phyloP scores from a whole-genome alignment of 2,888 invertebrate species.

The Atrina japonica region DNA sequence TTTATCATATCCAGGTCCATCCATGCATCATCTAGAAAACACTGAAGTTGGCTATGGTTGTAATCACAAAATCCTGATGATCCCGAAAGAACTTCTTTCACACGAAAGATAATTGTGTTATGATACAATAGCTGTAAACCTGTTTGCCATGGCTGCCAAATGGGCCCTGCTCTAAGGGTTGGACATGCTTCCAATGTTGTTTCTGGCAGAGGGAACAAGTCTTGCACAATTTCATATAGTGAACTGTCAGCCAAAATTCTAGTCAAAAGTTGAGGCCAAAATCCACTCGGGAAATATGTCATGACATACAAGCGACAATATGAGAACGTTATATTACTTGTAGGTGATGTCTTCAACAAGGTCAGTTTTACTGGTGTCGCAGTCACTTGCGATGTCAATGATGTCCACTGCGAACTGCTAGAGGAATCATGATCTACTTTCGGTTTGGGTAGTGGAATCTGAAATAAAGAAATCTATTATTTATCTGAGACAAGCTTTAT shows the following conservation, averaged over 20 bases:
- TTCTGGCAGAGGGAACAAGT: conserved; percentile 61
- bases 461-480: not conserved
- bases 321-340: conserved; percentile 68
- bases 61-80: conserved; percentile 82
- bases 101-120: conserved; percentile 88
- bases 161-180: conserved; percentile 54
- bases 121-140: conserved; percentile 93
- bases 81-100: conserved; percentile 80
- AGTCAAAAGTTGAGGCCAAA: conserved; percentile 97
- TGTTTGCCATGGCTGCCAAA: conserved; percentile 80
- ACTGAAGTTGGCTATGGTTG: conserved; percentile 77
- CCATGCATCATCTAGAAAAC: conserved; percentile 91
- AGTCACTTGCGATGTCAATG: too few relatives aligned
- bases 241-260: conserved; percentile 91
- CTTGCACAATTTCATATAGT: conserved; percentile 57
- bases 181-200: conserved; percentile 58
- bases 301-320: conserved; percentile 83
- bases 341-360: conserved; percentile 54
- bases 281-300: conserved; percentile 98
- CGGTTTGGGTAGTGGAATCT: conserved; percentile 5
- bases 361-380: conserved; percentile 19
- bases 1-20: conserved; percentile 89
- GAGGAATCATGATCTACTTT: too few relatives aligned
- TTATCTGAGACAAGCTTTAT: too few relatives aligned
- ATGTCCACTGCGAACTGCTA: too few relatives aligned